Conservation (phyloP, 37 sponge, comb jelly and placozoan genomes). For the Halichondria panicea region DNA sequence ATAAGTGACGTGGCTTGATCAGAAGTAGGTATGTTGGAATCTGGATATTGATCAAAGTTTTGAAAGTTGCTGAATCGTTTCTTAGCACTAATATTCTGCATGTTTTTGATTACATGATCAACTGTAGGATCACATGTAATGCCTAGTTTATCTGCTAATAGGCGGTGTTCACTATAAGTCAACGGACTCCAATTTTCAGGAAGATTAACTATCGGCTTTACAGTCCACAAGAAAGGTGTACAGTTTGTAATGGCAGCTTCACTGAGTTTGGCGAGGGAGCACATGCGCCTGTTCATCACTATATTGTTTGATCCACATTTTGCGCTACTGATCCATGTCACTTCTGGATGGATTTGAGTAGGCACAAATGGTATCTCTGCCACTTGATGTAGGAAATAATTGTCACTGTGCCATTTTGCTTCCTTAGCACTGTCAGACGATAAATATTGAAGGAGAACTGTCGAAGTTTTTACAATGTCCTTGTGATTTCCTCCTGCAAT, state of each 20-base stretch:
- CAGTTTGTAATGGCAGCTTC: neutral
- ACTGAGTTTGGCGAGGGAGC: no score
- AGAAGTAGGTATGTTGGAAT: neutral
- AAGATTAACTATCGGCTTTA: conserved; percentile 37
- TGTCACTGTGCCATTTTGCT: conserved; percentile 19
- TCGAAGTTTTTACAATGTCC: conserved; percentile 12
- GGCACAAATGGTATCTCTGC: conserved; percentile 39
- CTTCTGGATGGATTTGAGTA: neutral
- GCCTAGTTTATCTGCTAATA: no score
- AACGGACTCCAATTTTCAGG: neutral
- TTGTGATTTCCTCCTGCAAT: conserved; percentile 3
- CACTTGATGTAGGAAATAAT: conserved; percentile 9
- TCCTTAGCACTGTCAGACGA: conserved; percentile 6
- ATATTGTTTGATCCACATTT: no score
- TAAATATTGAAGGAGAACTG: conserved; percentile 29
- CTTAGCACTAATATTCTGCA: conserved; percentile 19
- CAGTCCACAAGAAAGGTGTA: conserved; percentile 46
- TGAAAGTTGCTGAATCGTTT: neutral
- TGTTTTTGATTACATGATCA: conserved; percentile 45
- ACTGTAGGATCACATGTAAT: neutral
- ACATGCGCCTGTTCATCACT: no score
- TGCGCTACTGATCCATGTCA: conserved; percentile 35
- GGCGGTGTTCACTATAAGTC: no score
- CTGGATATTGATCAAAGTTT: conserved; percentile 31
- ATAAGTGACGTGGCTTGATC: neutral